Base-by-base conservation (phyloP, 1,140 invertebrate species). In the Habropoda laboriosa region DNA sequence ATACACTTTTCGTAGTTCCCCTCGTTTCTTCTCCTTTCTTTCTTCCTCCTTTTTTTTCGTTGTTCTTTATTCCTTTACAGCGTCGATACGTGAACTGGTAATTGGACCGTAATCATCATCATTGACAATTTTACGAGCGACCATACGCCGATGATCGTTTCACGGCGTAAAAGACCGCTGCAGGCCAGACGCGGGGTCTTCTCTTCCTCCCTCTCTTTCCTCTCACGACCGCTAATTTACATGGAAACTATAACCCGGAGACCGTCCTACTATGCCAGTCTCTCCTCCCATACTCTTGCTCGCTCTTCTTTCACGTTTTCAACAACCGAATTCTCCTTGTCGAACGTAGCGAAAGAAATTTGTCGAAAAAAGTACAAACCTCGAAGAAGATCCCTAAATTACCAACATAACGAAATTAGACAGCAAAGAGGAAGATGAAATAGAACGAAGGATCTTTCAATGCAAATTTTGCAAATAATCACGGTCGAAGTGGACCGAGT, bases 121-220 rank as follows among this genome's bases (percentile, higher is more conserved):
- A 81, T 81, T 64, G 81, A 83, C 78, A 78, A 83, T 83, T 83
- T 81, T 81, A 81, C 79, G 79, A 81, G 67, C 72, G 79, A 75
- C 67, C 72, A 67, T 80, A 72, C 66, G 40, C 58, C 73, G 66
- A 58, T 70, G 71, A 72, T 57, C 77, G 78, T 60, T 82, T 55
- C 77, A 38, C 78, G 42, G 70, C 77, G 72, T 78, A 83, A 73
- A 81, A 83, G 67, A 72, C 38, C 35, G 63, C 68, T 57, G 78
- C 53, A 24, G 70, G 70, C 74, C 51, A 83, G 57, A 58, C 40
- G 45, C 55, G 55, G n/a, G 35, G 63, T 32, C 55, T 57, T 24
- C 58, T 60, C 67, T 67, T 60, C 67, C 68, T 42, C 55, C 67
- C 68, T 42, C 55, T 47, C 27, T 21, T 51, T 40, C 40, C 16